Conservation (phyloP, 1,140 invertebrate species). For the Orchestia grillus region DNA sequence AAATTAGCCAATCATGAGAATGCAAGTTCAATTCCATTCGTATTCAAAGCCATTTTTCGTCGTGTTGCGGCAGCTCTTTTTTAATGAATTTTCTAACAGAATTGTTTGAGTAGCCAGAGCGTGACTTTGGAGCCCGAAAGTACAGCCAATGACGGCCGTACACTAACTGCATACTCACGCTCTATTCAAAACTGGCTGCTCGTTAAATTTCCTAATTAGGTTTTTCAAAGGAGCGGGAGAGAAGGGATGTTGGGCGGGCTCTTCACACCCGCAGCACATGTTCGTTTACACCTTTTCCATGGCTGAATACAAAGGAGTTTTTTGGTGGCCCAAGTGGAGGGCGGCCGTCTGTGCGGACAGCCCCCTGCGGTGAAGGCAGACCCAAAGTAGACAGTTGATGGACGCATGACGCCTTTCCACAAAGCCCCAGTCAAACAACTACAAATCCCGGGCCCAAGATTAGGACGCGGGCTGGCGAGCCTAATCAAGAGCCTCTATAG, state of each 20-base stretch:
- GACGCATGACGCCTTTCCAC: constrained; percentile 45
- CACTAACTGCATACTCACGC: constrained; percentile 18
- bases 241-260: neutral
- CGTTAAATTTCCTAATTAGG: constrained; percentile 52
- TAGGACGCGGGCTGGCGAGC: constrained; percentile 25
- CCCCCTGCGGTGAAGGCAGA: constrained; percentile 32
- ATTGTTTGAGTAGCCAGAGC: constrained; percentile 26
- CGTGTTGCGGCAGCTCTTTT: neutral
- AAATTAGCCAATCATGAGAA: neutral
- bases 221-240: constrained; percentile 35
- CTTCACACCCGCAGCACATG: constrained; percentile 54
- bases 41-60: neutral
- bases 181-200: constrained; percentile 41
- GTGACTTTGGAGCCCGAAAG: neutral
- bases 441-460: constrained; percentile 39
- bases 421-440: constrained; percentile 44
- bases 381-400: constrained; percentile 40
- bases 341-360: constrained; percentile 29
- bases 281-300: constrained; percentile 49
- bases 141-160: constrained; percentile 27
- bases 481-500: constrained; percentile 51
- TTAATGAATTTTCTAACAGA: neutral
- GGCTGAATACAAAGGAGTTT: constrained; percentile 35
- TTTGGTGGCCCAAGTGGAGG: neutral
- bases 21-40: neutral